Base-by-base conservation (phyloP, 1,140 invertebrate genomes). In the Leptinotarsa defecta region DNA sequence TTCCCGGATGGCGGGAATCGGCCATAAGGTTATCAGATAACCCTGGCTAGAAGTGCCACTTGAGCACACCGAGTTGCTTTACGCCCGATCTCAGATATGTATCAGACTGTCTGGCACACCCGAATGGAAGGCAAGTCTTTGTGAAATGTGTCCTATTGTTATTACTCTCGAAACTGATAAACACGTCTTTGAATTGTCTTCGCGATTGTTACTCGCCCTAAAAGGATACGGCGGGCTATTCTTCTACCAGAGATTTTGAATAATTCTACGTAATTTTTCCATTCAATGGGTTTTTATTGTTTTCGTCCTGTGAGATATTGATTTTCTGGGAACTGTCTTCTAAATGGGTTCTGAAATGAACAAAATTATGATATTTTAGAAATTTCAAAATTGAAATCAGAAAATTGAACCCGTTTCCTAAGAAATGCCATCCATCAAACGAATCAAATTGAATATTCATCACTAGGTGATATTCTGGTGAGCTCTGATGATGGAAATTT, bases 1-100 rank as follows among this genome's bases (percentile, higher is more conserved):
- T 49, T 74, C 72, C 64, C 62, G 34, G 48, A 48, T 68, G 72
- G 72, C 48, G 64, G 72, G 72, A 73, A 65, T 74, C 48, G 27
- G 62, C 64, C 61, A 68, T 74, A 65, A 74, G 69, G 69, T 71
- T 71, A 71, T 71, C 72, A n/a, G 72, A 74, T 74, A 74, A 74
- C 72, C 72, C 64, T 49, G 19, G 20, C 48, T 22, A 34, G 48
- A 71, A 71, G 69, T 71, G 69, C 69, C 52, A 61, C 48, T 71
- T 20, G 52, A 68, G 67, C 67, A 68, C 43, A 68, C 67, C 15
- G 49, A 71, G 48, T 71, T 65, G 48, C 27, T 71, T 71, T 71
- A 71, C 69, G 69, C 69, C 69, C 69, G 69, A 71, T 71, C 57
- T 71, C 48, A 71, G 69, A 71, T 71, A 71, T 61, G 69, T 57